These are phyloP conservation scores for Xenopus petersii DNA, from an alignment of 2,797 vertebrate species.

Conservation along the genomic window DNA sequence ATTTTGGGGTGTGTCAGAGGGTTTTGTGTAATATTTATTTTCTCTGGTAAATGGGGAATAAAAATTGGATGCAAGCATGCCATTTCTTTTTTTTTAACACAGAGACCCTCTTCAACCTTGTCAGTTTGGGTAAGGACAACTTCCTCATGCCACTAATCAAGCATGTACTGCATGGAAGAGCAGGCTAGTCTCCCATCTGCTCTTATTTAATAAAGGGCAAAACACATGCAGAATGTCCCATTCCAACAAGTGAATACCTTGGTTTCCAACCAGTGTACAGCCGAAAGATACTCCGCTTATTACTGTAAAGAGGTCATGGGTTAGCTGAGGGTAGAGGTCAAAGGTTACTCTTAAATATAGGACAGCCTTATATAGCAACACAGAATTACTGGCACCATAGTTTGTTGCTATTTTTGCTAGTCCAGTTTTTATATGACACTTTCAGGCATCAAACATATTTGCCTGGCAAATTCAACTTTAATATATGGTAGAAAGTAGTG, in stretches of 20 bases:
- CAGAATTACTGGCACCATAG: neutral
- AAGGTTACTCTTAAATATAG: conserved; percentile 64
- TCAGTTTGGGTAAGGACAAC: neutral
- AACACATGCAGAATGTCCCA: conserved; percentile 43
- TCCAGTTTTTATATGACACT: too few species aligned
- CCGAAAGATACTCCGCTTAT: conserved; percentile 97
- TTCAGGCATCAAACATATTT: too few species aligned
- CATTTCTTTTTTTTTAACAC: conserved; percentile 6
- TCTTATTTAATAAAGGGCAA: conserved; percentile 44
- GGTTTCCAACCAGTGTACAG: conserved; percentile 92
- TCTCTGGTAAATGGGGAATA: too few species aligned
- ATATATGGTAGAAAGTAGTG: too few species aligned
- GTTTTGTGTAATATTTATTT: too few species aligned
- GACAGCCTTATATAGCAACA: conserved; percentile 62
- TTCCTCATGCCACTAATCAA: conserved; percentile 3
- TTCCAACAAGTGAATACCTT: conserved; percentile 80
- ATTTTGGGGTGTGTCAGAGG: too few species aligned
- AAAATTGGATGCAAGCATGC: neutral
- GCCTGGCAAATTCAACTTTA: too few species aligned
- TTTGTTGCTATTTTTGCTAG: too few species aligned
- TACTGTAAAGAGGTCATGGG: conserved; percentile 73
- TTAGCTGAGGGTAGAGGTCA: conserved; percentile 72
- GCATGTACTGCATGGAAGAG: conserved; percentile 40
- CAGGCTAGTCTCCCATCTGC: conserved; percentile 50
- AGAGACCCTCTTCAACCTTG: conserved; percentile 3